Evolutionary conservation across 2,888 invertebrate genomes (phyloP).

Genomic region (Eupsilia transversa): DNA sequence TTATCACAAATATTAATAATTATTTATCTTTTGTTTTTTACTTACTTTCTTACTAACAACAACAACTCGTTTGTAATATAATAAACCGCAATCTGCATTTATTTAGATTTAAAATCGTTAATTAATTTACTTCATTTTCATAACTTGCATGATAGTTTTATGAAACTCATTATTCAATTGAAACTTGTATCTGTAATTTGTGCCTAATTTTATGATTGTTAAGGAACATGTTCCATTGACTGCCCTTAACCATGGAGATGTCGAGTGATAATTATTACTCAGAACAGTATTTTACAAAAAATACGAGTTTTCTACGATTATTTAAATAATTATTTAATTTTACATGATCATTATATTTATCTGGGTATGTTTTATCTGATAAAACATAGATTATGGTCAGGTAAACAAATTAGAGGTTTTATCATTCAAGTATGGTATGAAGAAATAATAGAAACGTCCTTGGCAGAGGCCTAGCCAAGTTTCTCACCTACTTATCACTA

Average conservation of each 20-base stretch:
- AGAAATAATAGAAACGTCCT: neutral
- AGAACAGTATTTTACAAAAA: constrained; percentile 39
- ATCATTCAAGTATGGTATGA: constrained; percentile 3
- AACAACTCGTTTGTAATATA: constrained; percentile 5
- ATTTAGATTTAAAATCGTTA: constrained; percentile 20
- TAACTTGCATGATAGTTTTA: constrained; percentile 41
- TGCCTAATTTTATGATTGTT: constrained; percentile 22
- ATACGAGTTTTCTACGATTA: constrained; percentile 33
- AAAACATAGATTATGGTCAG: constrained; percentile 2
- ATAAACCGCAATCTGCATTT: constrained; percentile 32
- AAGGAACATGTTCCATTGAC: constrained; percentile 21
- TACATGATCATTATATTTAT: neutral
- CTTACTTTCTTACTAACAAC: constrained; percentile 18
- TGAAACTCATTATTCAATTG: constrained; percentile 7
- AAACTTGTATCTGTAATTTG: constrained; percentile 21
- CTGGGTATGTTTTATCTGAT: neutral
- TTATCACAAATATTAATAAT: constrained; percentile 5
- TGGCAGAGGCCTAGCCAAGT: constrained; percentile 2
- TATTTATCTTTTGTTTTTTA: constrained; percentile 1
- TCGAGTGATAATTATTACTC: constrained; percentile 33
- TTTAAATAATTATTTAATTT: constrained; percentile 4
- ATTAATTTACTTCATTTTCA: constrained; percentile 21
- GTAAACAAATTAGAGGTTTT: neutral
- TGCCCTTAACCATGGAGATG: constrained; percentile 8
- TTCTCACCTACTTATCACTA: constrained; percentile 14